Base-by-base conservation (phyloP, 2,888 invertebrate genomes). In the Drosophila anomelani region DNA sequence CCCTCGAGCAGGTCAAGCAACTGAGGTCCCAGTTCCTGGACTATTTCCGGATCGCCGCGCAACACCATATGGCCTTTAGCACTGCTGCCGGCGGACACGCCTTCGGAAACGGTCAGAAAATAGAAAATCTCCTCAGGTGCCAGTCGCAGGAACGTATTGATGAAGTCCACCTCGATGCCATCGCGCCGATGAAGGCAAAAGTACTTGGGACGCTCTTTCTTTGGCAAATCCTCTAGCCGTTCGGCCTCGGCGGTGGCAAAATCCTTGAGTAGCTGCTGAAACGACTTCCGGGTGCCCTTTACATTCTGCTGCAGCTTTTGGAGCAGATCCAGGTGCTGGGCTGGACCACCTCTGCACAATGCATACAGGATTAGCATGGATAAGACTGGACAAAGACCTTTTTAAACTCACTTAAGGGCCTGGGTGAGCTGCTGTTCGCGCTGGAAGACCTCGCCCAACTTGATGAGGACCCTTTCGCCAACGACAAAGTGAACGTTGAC, bases 161-260 rank as follows among this genome's bases (percentile, higher is more conserved):
- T 95, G 85, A 96, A 97, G 84, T 97, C 96, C 8, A 94, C 94
- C 78, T 96, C 97, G 41, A 92, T 85, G 0, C 95, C 96, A 88
- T 96, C 97, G 81, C 95, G 96, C 76, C 95, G 94, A 83, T 94
- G 95, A 85, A 95, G 90, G 36, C 93, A 93, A 71, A 94, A 92
- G 84, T 93, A 95, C 84, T 94, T 94, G 0, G 95, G 95, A 80
- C 93, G 95, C 54, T 54, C 8, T 0, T 82, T 77, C 78, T 93
- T 93, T 0, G 94, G 94, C 61, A 92, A 90, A 0, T 94, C 93
- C 0, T 90, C 75, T 39, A 96, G 93, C 85, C 94, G 94, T 4
- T 94, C 93, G 0, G 95, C 94, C 91, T 96, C 96, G n/a, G 93
- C 90, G n/a, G 93, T 92, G 2, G 96, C 96, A 4, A 96, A 87